phyloP scores from a whole-genome alignment of 2,888 invertebrate genomes.

The Thereva nobilitata region DNA sequence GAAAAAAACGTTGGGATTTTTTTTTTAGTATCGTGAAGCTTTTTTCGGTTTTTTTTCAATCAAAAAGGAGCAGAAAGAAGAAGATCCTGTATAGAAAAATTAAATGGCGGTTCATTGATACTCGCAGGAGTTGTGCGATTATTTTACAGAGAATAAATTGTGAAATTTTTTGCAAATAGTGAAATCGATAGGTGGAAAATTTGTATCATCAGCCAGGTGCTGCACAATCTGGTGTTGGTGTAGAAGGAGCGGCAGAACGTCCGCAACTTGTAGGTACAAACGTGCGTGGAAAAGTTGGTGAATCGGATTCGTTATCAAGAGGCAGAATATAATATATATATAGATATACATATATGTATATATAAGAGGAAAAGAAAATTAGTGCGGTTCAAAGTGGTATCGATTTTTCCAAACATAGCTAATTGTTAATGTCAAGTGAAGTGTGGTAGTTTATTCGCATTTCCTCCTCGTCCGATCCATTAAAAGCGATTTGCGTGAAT shows the following conservation, averaged over 20 bases:
- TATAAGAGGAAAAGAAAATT: background rate
- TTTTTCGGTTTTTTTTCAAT: background rate
- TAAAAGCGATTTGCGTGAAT: slow-evolving; percentile 6
- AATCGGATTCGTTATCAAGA: too few species aligned
- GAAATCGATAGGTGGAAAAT: too few species aligned
- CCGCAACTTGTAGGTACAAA: too few species aligned
- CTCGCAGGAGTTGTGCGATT: background rate
- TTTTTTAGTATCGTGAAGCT: background rate
- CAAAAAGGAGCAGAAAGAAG: background rate
- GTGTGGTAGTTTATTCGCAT: slow-evolving; percentile 25
- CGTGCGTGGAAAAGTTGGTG: too few species aligned
- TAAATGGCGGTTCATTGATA: slow-evolving; percentile 39
- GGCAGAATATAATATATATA: too few species aligned
- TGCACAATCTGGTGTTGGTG: too few species aligned
- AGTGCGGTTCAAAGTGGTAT: slow-evolving; percentile 37
- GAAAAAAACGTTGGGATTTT: background rate
- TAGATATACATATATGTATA: too few species aligned
- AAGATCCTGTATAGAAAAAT: slow-evolving; percentile 14
- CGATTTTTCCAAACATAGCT: slow-evolving; percentile 40
- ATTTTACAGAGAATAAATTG: too few species aligned
- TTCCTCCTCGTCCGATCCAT: slow-evolving; percentile 14
- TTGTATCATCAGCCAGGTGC: too few species aligned
- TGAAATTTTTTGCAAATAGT: too few species aligned
- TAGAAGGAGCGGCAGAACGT: too few species aligned
- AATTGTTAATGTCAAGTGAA: slow-evolving; percentile 29